Conservation (phyloP, 2,888 invertebrate genomes). For the Pammene fasciana region DNA sequence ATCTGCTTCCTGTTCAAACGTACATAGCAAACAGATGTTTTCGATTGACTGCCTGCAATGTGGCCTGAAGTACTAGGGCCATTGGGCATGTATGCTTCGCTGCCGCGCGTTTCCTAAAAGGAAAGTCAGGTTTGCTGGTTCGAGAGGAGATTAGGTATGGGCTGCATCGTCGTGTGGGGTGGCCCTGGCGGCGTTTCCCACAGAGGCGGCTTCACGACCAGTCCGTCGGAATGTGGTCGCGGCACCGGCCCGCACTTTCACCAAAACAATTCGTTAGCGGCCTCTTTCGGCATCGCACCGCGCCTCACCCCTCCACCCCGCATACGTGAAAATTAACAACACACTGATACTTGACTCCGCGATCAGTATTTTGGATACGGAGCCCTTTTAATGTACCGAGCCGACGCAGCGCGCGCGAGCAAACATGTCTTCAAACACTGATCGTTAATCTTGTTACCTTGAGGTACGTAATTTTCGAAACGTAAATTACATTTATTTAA, state of each 20-base stretch:
- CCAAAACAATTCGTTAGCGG: slow-evolving; percentile 84
- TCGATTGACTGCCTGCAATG: slow-evolving; percentile 21
- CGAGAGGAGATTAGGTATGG: slow-evolving; percentile 61
- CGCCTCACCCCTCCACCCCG: slow-evolving; percentile 65
- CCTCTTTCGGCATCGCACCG: slow-evolving; percentile 81
- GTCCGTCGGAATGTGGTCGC: slow-evolving; percentile 83
- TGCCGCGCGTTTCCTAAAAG: slow-evolving; percentile 9
- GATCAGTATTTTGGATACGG: slow-evolving; percentile 66
- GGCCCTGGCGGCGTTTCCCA: slow-evolving; percentile 82
- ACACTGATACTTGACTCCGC: slow-evolving; percentile 71
- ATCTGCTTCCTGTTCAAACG: slow-evolving; percentile 25
- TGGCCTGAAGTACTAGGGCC: slow-evolving; percentile 7
- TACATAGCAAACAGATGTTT: slow-evolving; percentile 2
- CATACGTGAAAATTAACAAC: slow-evolving; percentile 79
- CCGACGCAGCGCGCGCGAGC: slow-evolving; percentile 42
- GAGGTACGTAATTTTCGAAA: not conserved
- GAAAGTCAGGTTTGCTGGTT: slow-evolving; percentile 48
- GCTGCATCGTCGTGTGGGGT: slow-evolving; percentile 73
- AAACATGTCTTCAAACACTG: slow-evolving; percentile 18
- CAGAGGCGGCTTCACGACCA: slow-evolving; percentile 81
- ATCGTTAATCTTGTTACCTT: slow-evolving; percentile 11
- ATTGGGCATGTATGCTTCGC: not conserved
- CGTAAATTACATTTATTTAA: not conserved
- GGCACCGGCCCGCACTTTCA: slow-evolving; percentile 83
- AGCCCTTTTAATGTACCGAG: slow-evolving; percentile 64